These are phyloP conservation scores for Probosciger aterrimus DNA, from an alignment of 2,113 vertebrate species.

Conservation along the genomic window DNA sequence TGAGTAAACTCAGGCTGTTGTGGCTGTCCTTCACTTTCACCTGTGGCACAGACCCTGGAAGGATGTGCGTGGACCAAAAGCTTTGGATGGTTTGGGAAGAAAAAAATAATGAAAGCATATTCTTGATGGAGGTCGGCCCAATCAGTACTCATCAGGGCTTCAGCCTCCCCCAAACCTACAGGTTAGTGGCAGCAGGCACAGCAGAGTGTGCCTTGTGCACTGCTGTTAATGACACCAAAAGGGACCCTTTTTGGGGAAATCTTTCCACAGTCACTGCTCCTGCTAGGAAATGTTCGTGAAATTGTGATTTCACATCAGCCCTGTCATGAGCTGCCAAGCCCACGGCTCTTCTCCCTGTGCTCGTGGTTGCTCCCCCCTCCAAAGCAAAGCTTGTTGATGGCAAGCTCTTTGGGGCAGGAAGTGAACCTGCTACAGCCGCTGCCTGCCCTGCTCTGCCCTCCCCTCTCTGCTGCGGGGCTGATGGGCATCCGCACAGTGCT, in stretches of 20 bases:
- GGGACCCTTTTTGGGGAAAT: not conserved
- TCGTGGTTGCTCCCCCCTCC: not conserved
- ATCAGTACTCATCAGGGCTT: not conserved
- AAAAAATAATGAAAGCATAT: not conserved
- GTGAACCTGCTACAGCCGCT: accelerated
- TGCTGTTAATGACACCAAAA: not conserved
- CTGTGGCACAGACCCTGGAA: accelerated
- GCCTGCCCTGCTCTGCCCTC: not conserved
- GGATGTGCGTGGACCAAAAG: accelerated
- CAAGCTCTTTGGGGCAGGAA: not conserved
- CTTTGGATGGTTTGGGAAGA: not conserved
- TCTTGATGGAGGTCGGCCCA: not conserved
- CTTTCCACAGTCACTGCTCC: not conserved
- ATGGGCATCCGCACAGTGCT: accelerated
- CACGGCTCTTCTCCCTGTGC: accelerated
- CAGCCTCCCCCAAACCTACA: not conserved
- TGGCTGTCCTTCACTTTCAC: not conserved
- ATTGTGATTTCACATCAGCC: not conserved
- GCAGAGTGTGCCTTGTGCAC: accelerated
- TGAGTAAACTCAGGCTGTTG: not conserved
- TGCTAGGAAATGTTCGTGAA: not conserved
- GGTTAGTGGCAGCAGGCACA: not conserved
- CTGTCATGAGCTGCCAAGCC: accelerated
- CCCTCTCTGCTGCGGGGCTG: not conserved
- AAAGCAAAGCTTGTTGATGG: no score